phyloP scores from a whole-genome alignment of 2,113 vertebrate species.

The Chaetops frenatus region DNA sequence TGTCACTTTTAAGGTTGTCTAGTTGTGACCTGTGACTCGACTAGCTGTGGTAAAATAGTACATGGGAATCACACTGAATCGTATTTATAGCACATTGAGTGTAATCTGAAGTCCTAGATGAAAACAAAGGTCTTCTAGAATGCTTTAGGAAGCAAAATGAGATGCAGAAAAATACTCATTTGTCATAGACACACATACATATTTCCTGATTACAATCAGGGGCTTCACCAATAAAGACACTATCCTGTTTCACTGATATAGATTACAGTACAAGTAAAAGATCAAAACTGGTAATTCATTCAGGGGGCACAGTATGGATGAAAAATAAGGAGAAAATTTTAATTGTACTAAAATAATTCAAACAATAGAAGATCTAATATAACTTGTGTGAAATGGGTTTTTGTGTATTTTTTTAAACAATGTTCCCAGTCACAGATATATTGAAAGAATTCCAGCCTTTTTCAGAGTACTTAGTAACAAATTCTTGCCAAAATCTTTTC shows the following conservation, averaged over 20 bases:
- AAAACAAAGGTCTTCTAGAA: not conserved
- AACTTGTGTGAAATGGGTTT: not conserved
- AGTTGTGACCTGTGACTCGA: not conserved
- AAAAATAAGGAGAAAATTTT: not conserved
- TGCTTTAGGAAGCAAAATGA: not conserved
- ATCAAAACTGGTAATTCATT: not conserved
- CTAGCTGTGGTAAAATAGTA: not conserved
- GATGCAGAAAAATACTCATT: not conserved
- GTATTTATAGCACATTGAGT: not conserved
- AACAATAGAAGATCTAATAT: not conserved
- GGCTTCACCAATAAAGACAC: not conserved
- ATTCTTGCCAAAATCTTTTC: not conserved
- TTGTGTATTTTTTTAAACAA: not conserved
- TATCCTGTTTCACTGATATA: not conserved
- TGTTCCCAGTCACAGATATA: not conserved
- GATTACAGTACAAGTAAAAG: accelerated
- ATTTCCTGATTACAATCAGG: not conserved
- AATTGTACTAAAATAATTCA: not conserved
- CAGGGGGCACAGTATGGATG: not conserved
- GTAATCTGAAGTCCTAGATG: not conserved
- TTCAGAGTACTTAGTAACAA: not conserved
- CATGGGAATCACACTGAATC: not conserved
- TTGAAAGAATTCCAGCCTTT: not conserved
- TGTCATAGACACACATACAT: not conserved
- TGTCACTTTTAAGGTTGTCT: not conserved